phyloP scores from a whole-genome alignment of 2,888 invertebrate species.

The Amblyteles armatorius region DNA sequence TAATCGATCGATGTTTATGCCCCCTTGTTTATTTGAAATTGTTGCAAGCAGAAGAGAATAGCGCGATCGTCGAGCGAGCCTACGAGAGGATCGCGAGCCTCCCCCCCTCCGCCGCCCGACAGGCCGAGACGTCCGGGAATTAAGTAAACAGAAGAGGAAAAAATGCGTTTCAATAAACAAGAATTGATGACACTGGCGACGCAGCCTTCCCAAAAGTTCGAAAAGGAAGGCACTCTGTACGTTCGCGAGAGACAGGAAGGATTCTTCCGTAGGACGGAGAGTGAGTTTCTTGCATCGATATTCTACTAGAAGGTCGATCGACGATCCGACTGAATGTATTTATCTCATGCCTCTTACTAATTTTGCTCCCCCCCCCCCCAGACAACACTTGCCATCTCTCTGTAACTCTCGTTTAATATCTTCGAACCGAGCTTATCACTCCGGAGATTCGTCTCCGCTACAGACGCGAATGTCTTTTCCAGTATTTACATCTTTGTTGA shows the following conservation, averaged over 20 bases:
- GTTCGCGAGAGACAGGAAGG: slow-evolving; percentile 96
- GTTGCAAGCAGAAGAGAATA: slow-evolving; percentile 9
- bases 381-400: background rate
- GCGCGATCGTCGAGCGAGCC: background rate
- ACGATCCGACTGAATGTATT: background rate
- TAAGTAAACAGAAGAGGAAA: slow-evolving; percentile 24
- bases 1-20: slow-evolving; percentile 17
- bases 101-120: background rate
- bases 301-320: background rate
- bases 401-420: slow-evolving; percentile 1
- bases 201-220: slow-evolving; percentile 94
- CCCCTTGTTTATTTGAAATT: slow-evolving; percentile 16
- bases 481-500: background rate
- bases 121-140: background rate
- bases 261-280: slow-evolving; percentile 96
- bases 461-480: background rate
- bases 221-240: slow-evolving; percentile 95
- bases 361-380: background rate
- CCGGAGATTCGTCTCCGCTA: background rate
- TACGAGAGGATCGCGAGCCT: background rate
- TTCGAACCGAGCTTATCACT: slow-evolving; percentile 1
- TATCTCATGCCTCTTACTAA: slow-evolving; percentile 1
- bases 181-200: slow-evolving; percentile 94
- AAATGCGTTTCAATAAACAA: slow-evolving; percentile 96
- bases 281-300: slow-evolving; percentile 86